phyloP scores from a whole-genome alignment of 2,797 vertebrate species.

The Argyrosomus regius region DNA sequence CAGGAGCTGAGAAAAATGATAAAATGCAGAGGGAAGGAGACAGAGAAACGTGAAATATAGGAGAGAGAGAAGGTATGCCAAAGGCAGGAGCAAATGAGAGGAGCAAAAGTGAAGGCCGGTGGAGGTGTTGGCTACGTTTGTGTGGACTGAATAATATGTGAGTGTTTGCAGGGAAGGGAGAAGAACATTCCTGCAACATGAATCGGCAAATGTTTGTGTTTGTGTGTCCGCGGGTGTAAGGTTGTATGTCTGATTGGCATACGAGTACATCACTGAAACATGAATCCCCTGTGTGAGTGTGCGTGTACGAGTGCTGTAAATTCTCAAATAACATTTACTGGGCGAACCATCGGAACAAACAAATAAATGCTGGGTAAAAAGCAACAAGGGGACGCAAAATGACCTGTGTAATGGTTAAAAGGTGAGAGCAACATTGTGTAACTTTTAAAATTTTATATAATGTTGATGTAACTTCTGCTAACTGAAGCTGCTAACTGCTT shows the following conservation, averaged over 20 bases:
- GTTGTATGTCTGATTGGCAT: conserved; percentile 26
- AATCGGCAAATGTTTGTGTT: conserved; percentile 39
- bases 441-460: no score
- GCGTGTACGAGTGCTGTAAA: background rate
- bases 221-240: conserved; percentile 10
- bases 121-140: background rate
- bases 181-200: conserved; percentile 8
- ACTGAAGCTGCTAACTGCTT: no score
- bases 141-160: background rate
- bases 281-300: conserved; percentile 15
- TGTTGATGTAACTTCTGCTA: no score
- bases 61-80: conserved; percentile 36
- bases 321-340: conserved; percentile 28
- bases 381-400: background rate
- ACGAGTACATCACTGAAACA: conserved; percentile 20
- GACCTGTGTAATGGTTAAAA: background rate
- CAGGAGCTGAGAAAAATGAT: conserved; percentile 52
- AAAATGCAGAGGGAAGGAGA: conserved; percentile 51
- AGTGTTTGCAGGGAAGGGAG: background rate
- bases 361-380: conserved; percentile 16
- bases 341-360: background rate
- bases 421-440: no score
- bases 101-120: conserved; percentile 34
- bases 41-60: conserved; percentile 41
- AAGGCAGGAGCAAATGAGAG: conserved; percentile 53